Base-by-base conservation (phyloP, 2,797 vertebrate species). In the Gallirallus australis region DNA sequence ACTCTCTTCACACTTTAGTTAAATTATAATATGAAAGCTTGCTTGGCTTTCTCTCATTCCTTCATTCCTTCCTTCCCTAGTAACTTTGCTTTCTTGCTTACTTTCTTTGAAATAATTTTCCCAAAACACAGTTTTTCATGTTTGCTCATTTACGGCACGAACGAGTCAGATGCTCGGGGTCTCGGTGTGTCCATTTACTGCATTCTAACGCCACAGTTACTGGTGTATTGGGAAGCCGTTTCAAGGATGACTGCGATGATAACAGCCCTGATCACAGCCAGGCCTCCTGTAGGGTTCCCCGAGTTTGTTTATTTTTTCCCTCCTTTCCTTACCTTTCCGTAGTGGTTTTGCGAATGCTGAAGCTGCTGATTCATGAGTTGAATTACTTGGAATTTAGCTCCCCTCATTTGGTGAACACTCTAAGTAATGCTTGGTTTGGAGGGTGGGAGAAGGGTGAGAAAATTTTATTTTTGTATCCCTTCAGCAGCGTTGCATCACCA, bases 201-300 rank as follows among this genome's bases (percentile, higher is more conserved):
- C 50, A 48, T 89, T 92, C 87, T 75, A 91, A 84, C 27, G 4
- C 61, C 33, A 25, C 6, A 0, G 15, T 85, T 91, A 48, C 54
- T 80, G 81, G 68, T 45, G 66, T 40, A 65, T 28, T 70, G 77
- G 69, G 79, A 94, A 83, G 66, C 71, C 15, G 27, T 94, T 95
- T 90, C 89, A 86, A 87, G 78, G 94, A 82, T 89, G 92, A 82
- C 93, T 40, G 3, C 75, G 57, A 76, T 60, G 90, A 83, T 64
- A 81, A 81, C 83, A 89, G 72, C 66, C 60, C 28, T 35, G 60
- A 65, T 87, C 86, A 53, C 72, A 79, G 78, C 63, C 76, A 70
- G 81, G 52, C 27, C 50, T 92, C 63, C 66, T 52, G 40, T 75
- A 81, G 75, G 20, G 35, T 40, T 86, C 65, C 31, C 39, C 13